Percentiles rank a stretch among this genome's conserved stretches.
Evolutionary conservation across 2,888 invertebrate species (phyloP).

Genomic region (Himalopsyche japonica): DNA sequence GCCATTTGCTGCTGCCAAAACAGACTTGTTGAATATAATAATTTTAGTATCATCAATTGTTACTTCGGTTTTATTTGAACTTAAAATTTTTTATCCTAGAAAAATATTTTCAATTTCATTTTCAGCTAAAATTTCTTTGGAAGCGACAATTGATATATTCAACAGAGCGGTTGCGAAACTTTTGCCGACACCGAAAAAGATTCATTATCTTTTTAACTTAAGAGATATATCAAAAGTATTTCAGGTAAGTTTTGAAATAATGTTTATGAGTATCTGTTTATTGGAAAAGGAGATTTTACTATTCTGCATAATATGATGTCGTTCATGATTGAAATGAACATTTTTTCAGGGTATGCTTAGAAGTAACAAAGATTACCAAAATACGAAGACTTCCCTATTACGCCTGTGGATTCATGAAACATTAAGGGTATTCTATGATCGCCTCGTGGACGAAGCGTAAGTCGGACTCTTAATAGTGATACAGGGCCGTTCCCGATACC

Average conservation of each 20-base stretch:
- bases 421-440: slow-evolving; percentile 81
- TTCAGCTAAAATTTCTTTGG: slow-evolving; percentile 67
- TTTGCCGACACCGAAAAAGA: slow-evolving; percentile 86
- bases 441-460: slow-evolving; percentile 76
- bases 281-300: neutral
- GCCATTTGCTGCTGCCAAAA: too few species aligned
- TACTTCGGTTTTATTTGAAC: too few species aligned
- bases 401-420: slow-evolving; percentile 87
- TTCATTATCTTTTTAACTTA: slow-evolving; percentile 88
- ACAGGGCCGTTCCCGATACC: too few species aligned
- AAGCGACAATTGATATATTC: slow-evolving; percentile 78
- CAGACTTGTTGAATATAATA: too few species aligned
- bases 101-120: slow-evolving; percentile 22
- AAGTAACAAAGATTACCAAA: slow-evolving; percentile 76
- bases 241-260: slow-evolving; percentile 46
- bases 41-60: too few species aligned
- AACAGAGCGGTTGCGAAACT: slow-evolving; percentile 72
- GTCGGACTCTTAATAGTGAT: slow-evolving; percentile 40
- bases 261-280: neutral
- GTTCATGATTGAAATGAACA: neutral
- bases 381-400: slow-evolving; percentile 69
- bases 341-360: slow-evolving; percentile 76
- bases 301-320: neutral
- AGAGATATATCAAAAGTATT: slow-evolving; percentile 86
- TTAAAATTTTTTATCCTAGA: too few species aligned